Percentiles rank a stretch among this genome's conserved stretches.
These are phyloP conservation scores for Drosophila melanica DNA, from an alignment of 1,140 invertebrate species.

Conservation along the genomic window DNA sequence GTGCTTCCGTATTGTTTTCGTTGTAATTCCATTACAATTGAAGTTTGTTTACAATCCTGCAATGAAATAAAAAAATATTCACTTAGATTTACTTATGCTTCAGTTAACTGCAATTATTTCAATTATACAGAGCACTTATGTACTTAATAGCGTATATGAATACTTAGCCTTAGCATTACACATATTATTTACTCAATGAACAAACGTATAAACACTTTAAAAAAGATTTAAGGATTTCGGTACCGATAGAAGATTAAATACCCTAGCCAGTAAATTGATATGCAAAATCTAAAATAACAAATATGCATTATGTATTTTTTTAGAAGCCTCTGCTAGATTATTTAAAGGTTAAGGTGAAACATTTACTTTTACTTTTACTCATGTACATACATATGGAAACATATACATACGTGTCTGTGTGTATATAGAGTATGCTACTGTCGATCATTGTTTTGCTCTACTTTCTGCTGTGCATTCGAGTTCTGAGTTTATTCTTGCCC, in stretches of 20 bases:
- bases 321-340: no score
- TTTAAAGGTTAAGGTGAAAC: no score
- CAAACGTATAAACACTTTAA: no score
- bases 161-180: background rate
- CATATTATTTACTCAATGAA: background rate
- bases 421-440: background rate
- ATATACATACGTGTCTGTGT: background rate
- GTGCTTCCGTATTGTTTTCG: conserved; percentile 14
- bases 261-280: no score
- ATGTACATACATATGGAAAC: no score
- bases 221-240: no score
- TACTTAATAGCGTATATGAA: background rate
- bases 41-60: conserved; percentile 37
- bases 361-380: no score
- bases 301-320: no score
- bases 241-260: no score
- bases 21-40: conserved; percentile 25
- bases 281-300: no score
- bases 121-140: no score
- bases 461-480: background rate
- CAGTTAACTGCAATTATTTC: conserved; percentile 5
- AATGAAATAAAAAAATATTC: conserved; percentile 27
- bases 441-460: background rate
- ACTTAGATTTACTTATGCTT: conserved; percentile 22
- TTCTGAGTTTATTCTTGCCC: conserved; percentile 3